A percentile compares a stretch with the other conserved stretches of the same genome.
Evolutionary conservation across 2,888 invertebrate species (phyloP).

Genomic region (Agrochola circellaris): DNA sequence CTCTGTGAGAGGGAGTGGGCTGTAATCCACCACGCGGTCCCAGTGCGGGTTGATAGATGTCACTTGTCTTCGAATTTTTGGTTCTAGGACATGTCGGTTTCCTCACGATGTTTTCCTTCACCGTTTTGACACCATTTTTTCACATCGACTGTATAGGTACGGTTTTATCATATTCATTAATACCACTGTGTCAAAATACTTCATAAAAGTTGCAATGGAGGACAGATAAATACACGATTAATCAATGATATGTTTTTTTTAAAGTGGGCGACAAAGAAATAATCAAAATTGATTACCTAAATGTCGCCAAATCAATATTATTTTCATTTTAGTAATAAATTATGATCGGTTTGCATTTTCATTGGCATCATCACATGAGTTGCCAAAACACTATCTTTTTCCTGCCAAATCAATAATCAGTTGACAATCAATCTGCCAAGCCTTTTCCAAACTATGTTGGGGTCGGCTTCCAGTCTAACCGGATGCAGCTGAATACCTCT

Average conservation of each 20-base stretch:
- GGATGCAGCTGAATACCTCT: background rate
- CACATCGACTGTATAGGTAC: background rate
- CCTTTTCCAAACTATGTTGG: background rate
- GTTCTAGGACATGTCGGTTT: no score
- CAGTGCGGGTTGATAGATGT: no score
- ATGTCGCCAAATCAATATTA: slow-evolving; percentile 1
- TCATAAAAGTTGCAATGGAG: background rate
- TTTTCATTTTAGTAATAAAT: background rate
- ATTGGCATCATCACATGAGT: background rate
- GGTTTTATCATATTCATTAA: slow-evolving; percentile 17
- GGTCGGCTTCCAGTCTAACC: background rate
- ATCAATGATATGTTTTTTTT: background rate
- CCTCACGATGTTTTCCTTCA: no score
- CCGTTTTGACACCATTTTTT: background rate
- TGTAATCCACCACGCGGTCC: no score
- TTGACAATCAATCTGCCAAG: background rate
- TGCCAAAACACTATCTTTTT: background rate
- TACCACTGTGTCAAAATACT: slow-evolving; percentile 1
- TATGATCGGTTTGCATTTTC: background rate
- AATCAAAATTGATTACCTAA: slow-evolving; percentile 19
- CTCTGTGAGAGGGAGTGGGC: no score
- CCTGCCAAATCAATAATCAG: background rate
- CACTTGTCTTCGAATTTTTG: no score
- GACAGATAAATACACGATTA: slow-evolving; percentile 4
- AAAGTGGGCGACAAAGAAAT: background rate